Evolutionary conservation across 1,140 invertebrate genomes (phyloP).

Genomic region (Anastatus disparis): DNA sequence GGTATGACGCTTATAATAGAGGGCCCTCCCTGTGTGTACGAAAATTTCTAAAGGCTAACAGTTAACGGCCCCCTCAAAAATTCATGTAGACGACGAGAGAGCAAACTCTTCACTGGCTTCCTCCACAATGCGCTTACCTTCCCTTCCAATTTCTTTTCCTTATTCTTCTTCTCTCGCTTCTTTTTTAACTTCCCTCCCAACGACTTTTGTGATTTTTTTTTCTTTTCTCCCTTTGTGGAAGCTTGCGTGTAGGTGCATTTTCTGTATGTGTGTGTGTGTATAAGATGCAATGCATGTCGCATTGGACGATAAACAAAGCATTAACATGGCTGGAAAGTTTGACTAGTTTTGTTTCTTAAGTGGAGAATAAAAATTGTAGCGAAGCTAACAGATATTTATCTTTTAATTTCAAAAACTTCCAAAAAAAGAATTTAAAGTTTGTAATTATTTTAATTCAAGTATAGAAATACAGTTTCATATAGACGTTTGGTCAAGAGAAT

Average conservation of each 20-base stretch:
- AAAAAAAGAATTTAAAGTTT: too few species aligned
- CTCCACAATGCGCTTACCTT: not conserved
- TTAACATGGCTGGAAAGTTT: too few species aligned
- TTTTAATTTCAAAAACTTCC: too few species aligned
- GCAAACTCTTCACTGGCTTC: conserved; percentile 24
- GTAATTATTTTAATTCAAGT: too few species aligned
- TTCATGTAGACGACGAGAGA: conserved; percentile 48
- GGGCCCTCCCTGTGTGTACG: conserved; percentile 22
- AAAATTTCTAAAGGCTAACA: conserved; percentile 54
- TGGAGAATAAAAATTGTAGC: too few species aligned
- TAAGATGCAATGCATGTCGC: too few species aligned
- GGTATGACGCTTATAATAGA: conserved; percentile 47
- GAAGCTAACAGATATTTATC: too few species aligned
- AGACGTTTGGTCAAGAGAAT: too few species aligned
- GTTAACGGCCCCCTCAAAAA: conserved; percentile 59
- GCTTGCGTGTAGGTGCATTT: not conserved
- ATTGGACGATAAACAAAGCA: too few species aligned
- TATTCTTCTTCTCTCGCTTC: conserved; percentile 35
- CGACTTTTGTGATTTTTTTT: conserved; percentile 25
- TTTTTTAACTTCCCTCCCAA: not conserved
- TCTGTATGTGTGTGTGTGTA: not conserved
- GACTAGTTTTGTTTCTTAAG: too few species aligned
- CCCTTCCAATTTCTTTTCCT: not conserved
- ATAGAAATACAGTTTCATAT: too few species aligned
- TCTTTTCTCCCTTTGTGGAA: not conserved